phyloP scores from a whole-genome alignment of 2,888 invertebrate genomes.

The Coecobrya sp. region DNA sequence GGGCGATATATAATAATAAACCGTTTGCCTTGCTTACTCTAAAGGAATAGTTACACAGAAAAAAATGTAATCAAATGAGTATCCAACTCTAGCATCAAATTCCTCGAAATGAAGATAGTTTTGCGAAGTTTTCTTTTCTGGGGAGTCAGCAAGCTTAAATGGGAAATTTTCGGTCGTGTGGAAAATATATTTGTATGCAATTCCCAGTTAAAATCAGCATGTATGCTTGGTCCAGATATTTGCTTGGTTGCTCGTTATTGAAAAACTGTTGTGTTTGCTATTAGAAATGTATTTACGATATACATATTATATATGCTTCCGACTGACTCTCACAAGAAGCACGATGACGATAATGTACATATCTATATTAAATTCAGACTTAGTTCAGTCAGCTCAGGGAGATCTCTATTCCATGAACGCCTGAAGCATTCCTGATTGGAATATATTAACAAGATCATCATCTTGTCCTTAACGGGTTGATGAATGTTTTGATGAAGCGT shows the following conservation, averaged over 20 bases:
- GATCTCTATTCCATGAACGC: background rate
- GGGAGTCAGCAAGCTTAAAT: constrained; percentile 5
- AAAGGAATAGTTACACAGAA: background rate
- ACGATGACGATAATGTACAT: background rate
- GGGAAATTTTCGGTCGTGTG: background rate
- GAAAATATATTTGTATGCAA: background rate
- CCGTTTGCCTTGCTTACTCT: background rate
- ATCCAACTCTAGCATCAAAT: background rate
- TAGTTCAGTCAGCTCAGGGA: background rate
- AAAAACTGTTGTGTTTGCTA: background rate
- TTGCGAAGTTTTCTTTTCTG: background rate
- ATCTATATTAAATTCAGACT: background rate
- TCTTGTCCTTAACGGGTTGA: background rate
- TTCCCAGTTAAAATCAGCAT: background rate
- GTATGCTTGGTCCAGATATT: background rate
- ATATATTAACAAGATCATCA: constrained; percentile 49
- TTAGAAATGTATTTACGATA: too few species aligned
- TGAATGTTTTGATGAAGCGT: background rate
- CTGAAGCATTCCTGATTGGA: constrained; percentile 43
- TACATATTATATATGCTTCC: background rate
- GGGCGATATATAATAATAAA: too few species aligned
- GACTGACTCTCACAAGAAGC: background rate
- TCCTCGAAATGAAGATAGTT: background rate
- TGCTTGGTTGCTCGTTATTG: background rate
- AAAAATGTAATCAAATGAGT: background rate